Conservation (phyloP, 2,797 vertebrate species). For the Smutsia temminckii region DNA sequence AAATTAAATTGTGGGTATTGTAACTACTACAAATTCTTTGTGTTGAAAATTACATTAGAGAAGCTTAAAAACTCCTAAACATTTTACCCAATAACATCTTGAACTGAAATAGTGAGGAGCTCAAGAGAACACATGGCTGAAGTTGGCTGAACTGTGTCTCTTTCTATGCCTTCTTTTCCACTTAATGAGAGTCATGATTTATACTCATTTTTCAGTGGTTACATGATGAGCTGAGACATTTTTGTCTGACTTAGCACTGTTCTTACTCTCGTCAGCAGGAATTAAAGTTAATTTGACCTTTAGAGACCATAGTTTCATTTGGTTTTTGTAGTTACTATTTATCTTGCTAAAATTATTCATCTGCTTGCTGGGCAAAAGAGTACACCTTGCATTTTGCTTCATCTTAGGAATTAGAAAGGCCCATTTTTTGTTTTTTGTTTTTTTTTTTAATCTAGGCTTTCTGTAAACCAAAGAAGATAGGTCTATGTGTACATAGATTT, state of each 20-base stretch:
- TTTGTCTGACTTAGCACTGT: background rate
- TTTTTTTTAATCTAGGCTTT: background rate
- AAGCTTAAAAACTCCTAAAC: slow-evolving; percentile 24
- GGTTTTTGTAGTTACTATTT: background rate
- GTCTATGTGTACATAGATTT: no score
- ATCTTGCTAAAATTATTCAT: background rate
- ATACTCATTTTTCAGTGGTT: background rate
- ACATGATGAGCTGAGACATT: background rate
- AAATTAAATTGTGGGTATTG: slow-evolving; percentile 69
- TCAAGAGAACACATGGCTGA: background rate
- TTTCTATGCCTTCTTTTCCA: background rate
- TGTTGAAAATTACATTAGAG: slow-evolving; percentile 66
- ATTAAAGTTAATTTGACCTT: slow-evolving; percentile 35
- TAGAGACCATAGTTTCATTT: background rate
- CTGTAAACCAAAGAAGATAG: background rate
- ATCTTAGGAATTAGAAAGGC: background rate
- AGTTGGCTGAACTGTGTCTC: background rate
- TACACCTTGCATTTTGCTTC: background rate
- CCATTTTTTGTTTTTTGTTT: background rate
- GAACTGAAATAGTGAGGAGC: background rate
- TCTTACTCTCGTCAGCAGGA: slow-evolving; percentile 6
- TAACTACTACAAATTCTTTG: slow-evolving; percentile 66
- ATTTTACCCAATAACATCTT: slow-evolving; percentile 26
- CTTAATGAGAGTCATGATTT: background rate
- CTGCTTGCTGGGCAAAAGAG: background rate